Percentiles rank a stretch among this genome's conserved stretches.
Evolutionary conservation across 2,113 vertebrate species (phyloP).

Genomic region (Scortum barcoo): DNA sequence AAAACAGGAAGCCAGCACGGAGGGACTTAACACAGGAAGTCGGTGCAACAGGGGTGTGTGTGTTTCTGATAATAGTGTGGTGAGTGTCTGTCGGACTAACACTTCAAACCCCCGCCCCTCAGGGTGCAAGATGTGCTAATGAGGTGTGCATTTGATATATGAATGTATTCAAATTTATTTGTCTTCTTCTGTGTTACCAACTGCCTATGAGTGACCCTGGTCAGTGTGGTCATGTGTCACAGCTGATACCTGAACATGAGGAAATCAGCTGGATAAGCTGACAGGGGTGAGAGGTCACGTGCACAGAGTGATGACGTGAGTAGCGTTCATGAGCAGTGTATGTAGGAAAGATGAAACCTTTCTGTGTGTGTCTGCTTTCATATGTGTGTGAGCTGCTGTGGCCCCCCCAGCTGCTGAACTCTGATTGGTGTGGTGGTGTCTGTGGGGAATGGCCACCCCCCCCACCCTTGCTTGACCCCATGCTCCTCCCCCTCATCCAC

Average conservation of each 20-base stretch:
- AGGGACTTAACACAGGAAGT: slow-evolving; percentile 84
- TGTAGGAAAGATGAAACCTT: slow-evolving; percentile 63
- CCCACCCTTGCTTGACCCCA: slow-evolving; percentile 44
- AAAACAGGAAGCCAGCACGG: slow-evolving; percentile 80
- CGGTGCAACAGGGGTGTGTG: slow-evolving; percentile 61
- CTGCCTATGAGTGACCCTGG: slow-evolving; percentile 13
- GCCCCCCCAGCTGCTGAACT: slow-evolving; percentile 70
- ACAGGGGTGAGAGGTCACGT: slow-evolving; percentile 52
- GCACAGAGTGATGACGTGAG: slow-evolving; percentile 22
- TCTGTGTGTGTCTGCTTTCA: slow-evolving; percentile 48
- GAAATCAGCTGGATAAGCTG: slow-evolving; percentile 66
- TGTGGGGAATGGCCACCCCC: slow-evolving; percentile 34
- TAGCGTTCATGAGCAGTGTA: slow-evolving; percentile 25
- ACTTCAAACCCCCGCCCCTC: slow-evolving; percentile 21
- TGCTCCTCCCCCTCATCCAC: slow-evolving; percentile 27
- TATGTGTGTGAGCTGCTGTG: slow-evolving; percentile 35
- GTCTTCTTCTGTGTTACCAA: not conserved
- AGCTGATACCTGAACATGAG: slow-evolving; percentile 46
- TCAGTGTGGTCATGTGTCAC: slow-evolving; percentile 39
- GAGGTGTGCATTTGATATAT: slow-evolving; percentile 1
- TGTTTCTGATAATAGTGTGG: slow-evolving; percentile 58
- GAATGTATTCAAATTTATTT: not conserved
- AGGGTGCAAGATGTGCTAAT: slow-evolving; percentile 12
- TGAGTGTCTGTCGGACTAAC: slow-evolving; percentile 38
- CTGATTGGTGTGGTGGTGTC: slow-evolving; percentile 51